phyloP scores from a whole-genome alignment of 2,797 vertebrate species.

The Vireo griseus region DNA sequence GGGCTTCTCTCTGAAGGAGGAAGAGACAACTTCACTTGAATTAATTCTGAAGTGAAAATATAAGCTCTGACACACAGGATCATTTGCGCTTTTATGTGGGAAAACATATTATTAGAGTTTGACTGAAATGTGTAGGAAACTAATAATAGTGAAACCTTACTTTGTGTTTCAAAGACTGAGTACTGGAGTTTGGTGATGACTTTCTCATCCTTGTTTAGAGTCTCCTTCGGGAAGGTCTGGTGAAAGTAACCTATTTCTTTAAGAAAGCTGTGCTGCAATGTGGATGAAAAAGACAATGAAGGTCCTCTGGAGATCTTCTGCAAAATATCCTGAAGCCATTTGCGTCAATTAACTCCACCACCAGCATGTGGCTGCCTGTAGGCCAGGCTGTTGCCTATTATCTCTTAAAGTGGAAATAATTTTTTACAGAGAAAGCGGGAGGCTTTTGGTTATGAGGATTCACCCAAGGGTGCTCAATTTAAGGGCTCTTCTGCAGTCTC shows the following conservation, averaged over 20 bases:
- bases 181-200: not conserved
- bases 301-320: not conserved
- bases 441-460: not conserved
- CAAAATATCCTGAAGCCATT: not conserved
- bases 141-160: not conserved
- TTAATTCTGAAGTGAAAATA: constrained; percentile 4
- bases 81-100: constrained; percentile 15
- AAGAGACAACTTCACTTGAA: not conserved
- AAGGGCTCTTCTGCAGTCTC: not conserved
- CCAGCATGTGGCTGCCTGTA: not conserved
- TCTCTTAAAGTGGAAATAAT: not conserved
- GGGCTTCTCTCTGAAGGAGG: not conserved
- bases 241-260: not conserved
- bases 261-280: not conserved
- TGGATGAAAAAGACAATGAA: not conserved
- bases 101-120: constrained; percentile 26
- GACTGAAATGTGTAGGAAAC: not conserved
- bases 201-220: not conserved
- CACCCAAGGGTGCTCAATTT: not conserved
- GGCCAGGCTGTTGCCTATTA: not conserved
- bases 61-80: not conserved
- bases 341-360: not conserved
- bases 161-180: not conserved
- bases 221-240: not conserved
- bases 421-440: not conserved